Percentiles rank a stretch among this genome's conserved stretches.
Conservation (phyloP, 2,888 invertebrate genomes). For the Ophion ellenae region DNA sequence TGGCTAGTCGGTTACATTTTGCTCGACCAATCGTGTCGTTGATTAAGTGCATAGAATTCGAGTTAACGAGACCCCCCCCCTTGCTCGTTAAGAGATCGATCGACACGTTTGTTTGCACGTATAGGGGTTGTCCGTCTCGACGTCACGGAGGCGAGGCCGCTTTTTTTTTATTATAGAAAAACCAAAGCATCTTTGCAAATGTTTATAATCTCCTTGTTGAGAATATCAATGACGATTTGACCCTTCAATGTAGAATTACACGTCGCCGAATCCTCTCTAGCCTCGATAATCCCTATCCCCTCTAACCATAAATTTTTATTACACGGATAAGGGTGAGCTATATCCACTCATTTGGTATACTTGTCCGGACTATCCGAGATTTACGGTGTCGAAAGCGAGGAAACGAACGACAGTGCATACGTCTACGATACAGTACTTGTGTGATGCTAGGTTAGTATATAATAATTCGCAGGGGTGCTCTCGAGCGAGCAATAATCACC, state of each 20-base stretch:
- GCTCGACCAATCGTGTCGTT: conserved; percentile 32
- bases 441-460: conserved; percentile 69
- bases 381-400: conserved; percentile 20
- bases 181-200: conserved; percentile 4
- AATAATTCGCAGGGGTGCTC: conserved; percentile 76
- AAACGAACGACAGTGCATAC: not conserved
- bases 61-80: conserved; percentile 4
- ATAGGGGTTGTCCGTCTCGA: not conserved
- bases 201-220: conserved; percentile 14
- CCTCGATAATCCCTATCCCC: not conserved
- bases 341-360: conserved; percentile 46
- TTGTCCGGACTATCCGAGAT: conserved; percentile 29
- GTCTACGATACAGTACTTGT: conserved; percentile 1
- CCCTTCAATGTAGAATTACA: conserved; percentile 26
- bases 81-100: conserved; percentile 31
- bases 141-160: not conserved
- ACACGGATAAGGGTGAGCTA: conserved; percentile 48
- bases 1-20: no score
- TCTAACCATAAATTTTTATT: conserved; percentile 53
- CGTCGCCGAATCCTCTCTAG: conserved; percentile 38
- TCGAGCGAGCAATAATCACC: conserved; percentile 80
- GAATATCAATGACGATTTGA: conserved; percentile 16
- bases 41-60: conserved; percentile 17
- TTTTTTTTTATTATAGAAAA: not conserved
- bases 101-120: not conserved